Evolutionary conservation across 2,113 vertebrate species (phyloP).

Genomic region (Lamprotornis superbus): DNA sequence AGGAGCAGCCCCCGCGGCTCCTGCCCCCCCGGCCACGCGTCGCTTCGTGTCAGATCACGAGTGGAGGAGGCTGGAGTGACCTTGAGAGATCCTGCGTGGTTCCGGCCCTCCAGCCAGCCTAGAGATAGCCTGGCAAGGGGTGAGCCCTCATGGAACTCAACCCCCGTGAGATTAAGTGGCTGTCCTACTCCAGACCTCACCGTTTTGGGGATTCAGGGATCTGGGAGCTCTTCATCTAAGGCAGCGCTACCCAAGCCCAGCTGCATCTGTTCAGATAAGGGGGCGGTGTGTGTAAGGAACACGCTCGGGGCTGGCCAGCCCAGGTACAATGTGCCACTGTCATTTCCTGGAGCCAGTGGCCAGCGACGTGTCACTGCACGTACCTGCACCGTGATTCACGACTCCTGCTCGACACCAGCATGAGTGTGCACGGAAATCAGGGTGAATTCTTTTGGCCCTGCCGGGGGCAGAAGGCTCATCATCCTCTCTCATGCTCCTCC

Average conservation of each 20-base stretch:
- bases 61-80: not conserved
- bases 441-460: not conserved
- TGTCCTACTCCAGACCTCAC: not conserved
- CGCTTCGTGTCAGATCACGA: not conserved
- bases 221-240: not conserved
- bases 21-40: fast-evolving
- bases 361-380: not conserved
- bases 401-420: not conserved
- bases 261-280: not conserved
- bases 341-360: not conserved
- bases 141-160: fast-evolving
- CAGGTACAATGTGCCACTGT: fast-evolving
- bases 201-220: not conserved
- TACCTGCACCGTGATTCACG: not conserved
- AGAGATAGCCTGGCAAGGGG: not conserved
- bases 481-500: not conserved
- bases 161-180: not conserved
- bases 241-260: not conserved
- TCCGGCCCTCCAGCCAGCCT: fast-evolving
- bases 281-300: not conserved
- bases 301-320: not conserved
- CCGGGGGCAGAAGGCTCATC: not conserved
- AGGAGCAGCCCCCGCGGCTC: not conserved
- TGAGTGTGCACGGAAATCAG: not conserved
- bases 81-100: not conserved